These are phyloP conservation scores for Trididemnum nubilum DNA, from an alignment of 23 tunicate genomes.

Conservation along the genomic window DNA sequence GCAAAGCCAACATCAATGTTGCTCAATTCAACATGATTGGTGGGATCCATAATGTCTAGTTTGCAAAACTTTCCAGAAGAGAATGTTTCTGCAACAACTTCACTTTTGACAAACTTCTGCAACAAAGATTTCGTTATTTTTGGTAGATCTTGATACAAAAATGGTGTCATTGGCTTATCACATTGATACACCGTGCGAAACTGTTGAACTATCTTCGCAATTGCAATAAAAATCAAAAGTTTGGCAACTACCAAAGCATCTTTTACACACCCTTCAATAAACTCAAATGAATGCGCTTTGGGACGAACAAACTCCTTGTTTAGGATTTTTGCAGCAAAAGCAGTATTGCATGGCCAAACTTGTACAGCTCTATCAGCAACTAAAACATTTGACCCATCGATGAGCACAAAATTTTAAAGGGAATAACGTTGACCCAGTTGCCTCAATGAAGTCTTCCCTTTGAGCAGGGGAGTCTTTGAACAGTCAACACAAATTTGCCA, in stretches of 20 bases:
- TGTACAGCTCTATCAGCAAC: not conserved
- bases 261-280: not conserved
- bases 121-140: not conserved
- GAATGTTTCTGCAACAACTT: not conserved
- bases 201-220: not conserved
- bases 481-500: not conserved
- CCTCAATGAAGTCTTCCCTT: not conserved
- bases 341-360: not conserved
- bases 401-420: not conserved
- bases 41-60: not conserved
- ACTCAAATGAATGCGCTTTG: not conserved
- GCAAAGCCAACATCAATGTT: not conserved
- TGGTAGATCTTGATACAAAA: not conserved
- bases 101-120: not conserved
- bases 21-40: not conserved
- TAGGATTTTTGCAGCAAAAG: not conserved
- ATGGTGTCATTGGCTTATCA: not conserved
- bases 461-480: not conserved
- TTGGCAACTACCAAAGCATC: not conserved
- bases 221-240: not conserved
- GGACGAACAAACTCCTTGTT: not conserved
- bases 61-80: not conserved
- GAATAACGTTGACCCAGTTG: not conserved
- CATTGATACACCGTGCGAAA: not conserved
- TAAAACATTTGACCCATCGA: not conserved